These are phyloP conservation scores for Dysidea cf. avara DNA, from an alignment of 37 sponge, comb jelly and placozoan species.

Conservation along the genomic window DNA sequence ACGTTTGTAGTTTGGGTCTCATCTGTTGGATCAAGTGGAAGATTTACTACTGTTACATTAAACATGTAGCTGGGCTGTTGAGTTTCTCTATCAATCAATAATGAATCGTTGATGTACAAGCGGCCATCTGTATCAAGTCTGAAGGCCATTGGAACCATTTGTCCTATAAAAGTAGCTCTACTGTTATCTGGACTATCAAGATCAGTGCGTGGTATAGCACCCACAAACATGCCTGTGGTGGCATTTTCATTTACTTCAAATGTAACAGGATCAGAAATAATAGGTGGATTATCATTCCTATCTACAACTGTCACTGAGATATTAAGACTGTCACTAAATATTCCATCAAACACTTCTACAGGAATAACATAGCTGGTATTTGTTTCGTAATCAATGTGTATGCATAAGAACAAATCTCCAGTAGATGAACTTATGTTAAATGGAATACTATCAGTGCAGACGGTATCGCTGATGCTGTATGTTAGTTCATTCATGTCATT, in stretches of 20 bases:
- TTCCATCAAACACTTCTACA: conserved; percentile 42
- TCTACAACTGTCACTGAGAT: conserved; percentile 60
- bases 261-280: conserved; percentile 26
- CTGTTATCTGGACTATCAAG: conserved; percentile 45
- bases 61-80: conserved; percentile 22
- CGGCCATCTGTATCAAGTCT: conserved; percentile 12
- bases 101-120: conserved; percentile 5
- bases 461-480: conserved; percentile 22
- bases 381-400: conserved; percentile 55
- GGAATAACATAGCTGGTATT: conserved; percentile 15
- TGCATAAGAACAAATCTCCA: conserved; percentile 47
- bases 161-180: conserved; percentile 6
- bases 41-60: conserved; percentile 42
- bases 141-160: conserved; percentile 34
- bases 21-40: conserved; percentile 35
- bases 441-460: conserved; percentile 17
- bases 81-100: conserved; percentile 42
- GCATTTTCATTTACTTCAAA: conserved; percentile 40
- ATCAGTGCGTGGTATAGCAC: conserved; percentile 34
- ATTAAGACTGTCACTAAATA: conserved; percentile 19
- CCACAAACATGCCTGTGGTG: background rate
- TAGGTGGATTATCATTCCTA: conserved; percentile 79
- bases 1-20: conserved; percentile 28
- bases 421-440: conserved; percentile 36
- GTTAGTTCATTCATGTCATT: conserved; percentile 55